Evolutionary conservation across 1,140 invertebrate species (phyloP), one percentile per base, ranked within the genome.

Genomic region (Diorhabda sublineata): DNA sequence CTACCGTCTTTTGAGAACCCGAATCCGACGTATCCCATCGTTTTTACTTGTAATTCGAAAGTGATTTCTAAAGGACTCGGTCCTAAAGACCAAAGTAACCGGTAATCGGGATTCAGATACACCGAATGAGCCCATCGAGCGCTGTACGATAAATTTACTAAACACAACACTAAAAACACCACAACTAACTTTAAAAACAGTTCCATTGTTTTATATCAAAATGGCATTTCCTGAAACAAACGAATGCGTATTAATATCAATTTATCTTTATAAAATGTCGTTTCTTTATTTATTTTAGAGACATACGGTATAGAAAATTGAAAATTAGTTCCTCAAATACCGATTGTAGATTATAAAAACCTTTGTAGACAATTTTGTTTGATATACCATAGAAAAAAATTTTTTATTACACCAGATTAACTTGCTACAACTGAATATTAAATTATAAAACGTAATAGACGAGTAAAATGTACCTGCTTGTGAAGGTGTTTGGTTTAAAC

Each of bases 1-100:
- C 87, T 86, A 63, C 90, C 89, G 79, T 90, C 89, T 68, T 86
- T 87, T 72, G 91, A 93, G 77, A 93, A 90, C 63, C 92, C 92
- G 74, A 94, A 88, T 26, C 91, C 91, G 68, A 94, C 87, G 80
- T 92, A 94, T 71, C 92, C 92, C 73, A 86, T 85, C 58, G 91
- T 92, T 81, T 85, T 88, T 74, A 91, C 91, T 83, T 92, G 90
- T 74, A 92, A 84, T 82, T 92, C 88, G 79, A 93, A 92, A 63
- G 87, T 91, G 75, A 93, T 89, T 80, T 90, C 89, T 77, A 80
- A 78, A 45, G 80, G 76, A 47, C 79, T 77, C 2, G 80, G 80
- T 26, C 80, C 80, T 26, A 81, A 69, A 3, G 80, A 79, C 80
- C 80, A 81, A 58, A 81, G 67, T 47, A 81, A 68, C 61, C 77